Conservation (phyloP, 1,140 invertebrate genomes). For the Magallana gigas region DNA sequence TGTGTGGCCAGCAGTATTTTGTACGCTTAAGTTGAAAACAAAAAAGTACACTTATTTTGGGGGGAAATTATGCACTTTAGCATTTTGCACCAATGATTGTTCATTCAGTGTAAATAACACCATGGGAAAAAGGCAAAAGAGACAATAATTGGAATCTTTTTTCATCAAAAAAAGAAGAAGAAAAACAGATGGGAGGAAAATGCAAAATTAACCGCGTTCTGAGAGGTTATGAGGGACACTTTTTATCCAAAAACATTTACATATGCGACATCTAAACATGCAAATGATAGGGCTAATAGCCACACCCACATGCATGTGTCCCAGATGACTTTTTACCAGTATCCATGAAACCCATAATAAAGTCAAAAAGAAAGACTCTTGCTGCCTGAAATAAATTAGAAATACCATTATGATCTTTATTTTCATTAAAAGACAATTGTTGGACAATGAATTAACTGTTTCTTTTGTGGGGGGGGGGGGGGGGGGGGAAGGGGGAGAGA, state of each 20-base stretch:
- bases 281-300: too few relatives aligned
- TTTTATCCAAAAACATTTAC: too few relatives aligned
- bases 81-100: background rate
- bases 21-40: background rate
- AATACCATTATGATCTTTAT: background rate
- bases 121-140: background rate
- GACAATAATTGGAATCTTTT: background rate
- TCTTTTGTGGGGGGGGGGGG: background rate
- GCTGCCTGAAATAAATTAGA: too few relatives aligned
- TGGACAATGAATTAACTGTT: background rate
- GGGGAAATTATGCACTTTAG: background rate
- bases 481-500: background rate
- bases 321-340: too few relatives aligned
- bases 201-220: too few relatives aligned
- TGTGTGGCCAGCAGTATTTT: constrained; percentile 5
- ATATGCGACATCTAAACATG: too few relatives aligned
- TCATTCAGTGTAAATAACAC: background rate
- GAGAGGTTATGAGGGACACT: too few relatives aligned
- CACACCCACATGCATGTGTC: too few relatives aligned
- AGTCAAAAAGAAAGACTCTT: too few relatives aligned
- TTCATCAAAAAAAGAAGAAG: too few relatives aligned
- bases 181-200: too few relatives aligned
- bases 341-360: too few relatives aligned
- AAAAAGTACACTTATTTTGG: constrained; percentile 9
- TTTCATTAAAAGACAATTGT: background rate